Conservation (phyloP, 2,797 vertebrate species). For the Cetoscarus ocellatus region DNA sequence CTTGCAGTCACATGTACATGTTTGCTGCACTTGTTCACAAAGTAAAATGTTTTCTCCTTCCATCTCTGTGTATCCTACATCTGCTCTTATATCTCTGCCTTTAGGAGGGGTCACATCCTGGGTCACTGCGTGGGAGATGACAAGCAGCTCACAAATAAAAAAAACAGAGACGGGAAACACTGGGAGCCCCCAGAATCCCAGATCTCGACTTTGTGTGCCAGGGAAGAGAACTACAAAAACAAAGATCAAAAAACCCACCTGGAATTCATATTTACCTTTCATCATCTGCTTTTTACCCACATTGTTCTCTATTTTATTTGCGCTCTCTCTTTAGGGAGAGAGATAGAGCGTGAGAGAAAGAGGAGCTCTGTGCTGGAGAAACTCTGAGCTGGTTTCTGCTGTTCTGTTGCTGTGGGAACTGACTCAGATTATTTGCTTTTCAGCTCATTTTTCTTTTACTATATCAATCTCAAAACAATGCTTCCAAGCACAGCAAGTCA, state of each 20-base stretch:
- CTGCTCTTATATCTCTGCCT: constrained; percentile 31
- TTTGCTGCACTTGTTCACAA: constrained; percentile 19
- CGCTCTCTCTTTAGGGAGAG: constrained; percentile 29
- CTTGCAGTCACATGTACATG: background rate
- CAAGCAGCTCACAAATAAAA: constrained; percentile 55
- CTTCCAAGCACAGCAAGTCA: constrained; percentile 22
- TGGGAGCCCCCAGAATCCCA: constrained; percentile 36
- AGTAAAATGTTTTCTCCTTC: constrained; percentile 5
- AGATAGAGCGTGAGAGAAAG: constrained; percentile 2
- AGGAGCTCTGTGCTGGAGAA: constrained; percentile 29
- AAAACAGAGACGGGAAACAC: constrained; percentile 26
- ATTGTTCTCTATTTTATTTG: constrained; percentile 54
- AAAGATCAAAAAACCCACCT: constrained; percentile 52
- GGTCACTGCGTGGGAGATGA: constrained; percentile 52
- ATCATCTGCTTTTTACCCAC: constrained; percentile 60
- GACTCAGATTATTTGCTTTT: constrained; percentile 57
- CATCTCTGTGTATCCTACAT: constrained; percentile 26
- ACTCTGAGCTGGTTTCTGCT: constrained; percentile 52
- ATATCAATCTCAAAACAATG: constrained; percentile 45
- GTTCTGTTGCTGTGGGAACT: constrained; percentile 53
- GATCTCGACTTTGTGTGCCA: constrained; percentile 33
- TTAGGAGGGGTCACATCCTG: constrained; percentile 30
- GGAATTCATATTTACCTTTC: constrained; percentile 69
- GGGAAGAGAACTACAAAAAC: constrained; percentile 33
- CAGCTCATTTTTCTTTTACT: constrained; percentile 41